Evolutionary conservation across 2,888 invertebrate genomes (phyloP).

Genomic region (Imbricaverruca yamaguchii): DNA sequence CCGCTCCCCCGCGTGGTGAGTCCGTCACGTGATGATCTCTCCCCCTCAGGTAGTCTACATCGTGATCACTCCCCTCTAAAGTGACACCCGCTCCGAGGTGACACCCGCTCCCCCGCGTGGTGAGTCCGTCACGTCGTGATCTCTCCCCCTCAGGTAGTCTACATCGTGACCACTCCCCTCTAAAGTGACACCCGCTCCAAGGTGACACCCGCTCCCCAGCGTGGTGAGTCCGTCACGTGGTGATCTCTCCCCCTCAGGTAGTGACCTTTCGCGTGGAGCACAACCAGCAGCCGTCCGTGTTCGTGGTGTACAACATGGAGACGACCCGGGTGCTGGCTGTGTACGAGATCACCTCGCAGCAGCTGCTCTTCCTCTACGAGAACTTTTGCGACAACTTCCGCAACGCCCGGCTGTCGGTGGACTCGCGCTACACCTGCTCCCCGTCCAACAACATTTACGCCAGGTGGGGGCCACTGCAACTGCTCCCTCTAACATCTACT

Average conservation of each 20-base stretch:
- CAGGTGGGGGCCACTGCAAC: conserved; percentile 41
- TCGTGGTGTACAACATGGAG: conserved; percentile 83
- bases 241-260: conserved; percentile 20
- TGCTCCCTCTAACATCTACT: no score
- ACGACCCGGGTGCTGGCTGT: conserved; percentile 75
- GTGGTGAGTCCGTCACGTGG: no score
- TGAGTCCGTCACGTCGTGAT: no score
- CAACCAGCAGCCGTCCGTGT: conserved; percentile 78
- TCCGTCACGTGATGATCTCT: no score
- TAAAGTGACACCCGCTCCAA: no score
- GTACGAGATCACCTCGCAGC: conserved; percentile 80
- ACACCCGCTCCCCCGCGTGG: no score
- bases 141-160: conserved; percentile 26
- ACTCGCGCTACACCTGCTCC: conserved; percentile 81
- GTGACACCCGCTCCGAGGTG: no score
- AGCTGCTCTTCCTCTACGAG: conserved; percentile 74
- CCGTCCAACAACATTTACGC: conserved; percentile 84
- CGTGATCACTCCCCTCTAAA: no score
- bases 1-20: no score
- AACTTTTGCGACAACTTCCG: conserved; percentile 87
- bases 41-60: no score
- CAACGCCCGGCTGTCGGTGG: conserved; percentile 73
- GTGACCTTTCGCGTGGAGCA: conserved; percentile 51
- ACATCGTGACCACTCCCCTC: no score
- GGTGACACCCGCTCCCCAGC: no score